Conservation (phyloP, 23 tunicate species). For the Halocynthia aurantium region DNA sequence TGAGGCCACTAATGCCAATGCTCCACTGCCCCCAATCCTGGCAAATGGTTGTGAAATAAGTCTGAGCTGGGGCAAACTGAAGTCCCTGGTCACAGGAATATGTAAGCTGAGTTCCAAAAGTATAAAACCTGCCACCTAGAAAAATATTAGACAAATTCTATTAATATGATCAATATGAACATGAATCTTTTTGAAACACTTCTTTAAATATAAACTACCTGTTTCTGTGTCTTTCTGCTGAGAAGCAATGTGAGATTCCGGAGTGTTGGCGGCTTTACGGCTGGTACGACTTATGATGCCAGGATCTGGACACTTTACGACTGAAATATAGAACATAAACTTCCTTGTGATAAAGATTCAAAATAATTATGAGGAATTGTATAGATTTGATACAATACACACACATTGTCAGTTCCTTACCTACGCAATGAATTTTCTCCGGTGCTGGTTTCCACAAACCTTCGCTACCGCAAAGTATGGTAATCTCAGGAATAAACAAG, state of each 20-base stretch:
- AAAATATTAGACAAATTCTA: background rate
- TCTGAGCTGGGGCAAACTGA: constrained; percentile 29
- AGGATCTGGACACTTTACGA: constrained; percentile 40
- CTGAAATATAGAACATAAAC: constrained; percentile 6
- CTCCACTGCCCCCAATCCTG: constrained; percentile 38
- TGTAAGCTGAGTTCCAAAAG: constrained; percentile 27
- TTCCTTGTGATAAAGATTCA: too few species aligned
- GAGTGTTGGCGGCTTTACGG: constrained; percentile 1
- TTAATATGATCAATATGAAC: too few species aligned
- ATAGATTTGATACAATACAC: too few species aligned
- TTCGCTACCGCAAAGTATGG: constrained; percentile 28
- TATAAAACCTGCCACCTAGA: constrained; percentile 19
- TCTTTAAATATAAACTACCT: too few species aligned
- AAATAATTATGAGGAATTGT: too few species aligned
- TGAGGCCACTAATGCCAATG: constrained; percentile 6
- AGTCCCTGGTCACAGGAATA: constrained; percentile 20
- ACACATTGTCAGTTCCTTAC: constrained; percentile 13
- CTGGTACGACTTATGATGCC: constrained; percentile 20
- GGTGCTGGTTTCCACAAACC: constrained; percentile 74
- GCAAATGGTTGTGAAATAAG: constrained; percentile 21
- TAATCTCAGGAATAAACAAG: background rate
- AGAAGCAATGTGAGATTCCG: background rate
- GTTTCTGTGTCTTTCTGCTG: too few species aligned
- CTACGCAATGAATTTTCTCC: constrained; percentile 35
- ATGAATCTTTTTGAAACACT: too few species aligned